Percentiles rank a stretch among this genome's conserved stretches.
Evolutionary conservation across 2,888 invertebrate species (phyloP).

Genomic region (Thereva unica): DNA sequence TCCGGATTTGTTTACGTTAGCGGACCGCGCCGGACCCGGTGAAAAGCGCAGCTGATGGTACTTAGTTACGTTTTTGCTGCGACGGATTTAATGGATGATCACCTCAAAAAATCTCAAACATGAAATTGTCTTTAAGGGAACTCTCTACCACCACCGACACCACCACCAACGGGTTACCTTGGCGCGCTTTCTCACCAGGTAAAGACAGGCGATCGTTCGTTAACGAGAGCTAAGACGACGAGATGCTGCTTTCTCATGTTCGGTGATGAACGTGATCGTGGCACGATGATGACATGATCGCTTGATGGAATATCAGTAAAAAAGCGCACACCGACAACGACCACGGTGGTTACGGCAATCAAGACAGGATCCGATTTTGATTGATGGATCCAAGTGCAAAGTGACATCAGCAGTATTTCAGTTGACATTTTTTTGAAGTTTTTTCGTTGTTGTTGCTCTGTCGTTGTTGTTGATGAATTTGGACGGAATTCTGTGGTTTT

Average conservation of each 20-base stretch:
- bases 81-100: conserved; percentile 38
- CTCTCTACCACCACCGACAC: background rate
- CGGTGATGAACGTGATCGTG: conserved; percentile 35
- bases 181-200: conserved; percentile 6
- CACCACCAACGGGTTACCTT: background rate
- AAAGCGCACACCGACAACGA: conserved; percentile 1
- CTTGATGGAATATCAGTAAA: background rate
- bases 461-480: no score
- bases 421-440: conserved; percentile 7
- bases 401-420: conserved; percentile 40
- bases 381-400: conserved; percentile 39
- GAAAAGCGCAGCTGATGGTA: no score
- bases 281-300: conserved; percentile 34
- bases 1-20: conserved; percentile 9
- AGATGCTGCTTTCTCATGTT: conserved; percentile 36
- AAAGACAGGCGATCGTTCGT: no score
- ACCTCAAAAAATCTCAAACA: conserved; percentile 33
- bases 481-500: no score
- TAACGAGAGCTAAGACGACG: conserved; percentile 2
- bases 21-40: background rate
- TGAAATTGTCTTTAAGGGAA: conserved; percentile 41
- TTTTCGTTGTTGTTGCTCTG: background rate
- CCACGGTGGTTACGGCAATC: conserved; percentile 9
- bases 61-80: no score
- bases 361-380: conserved; percentile 30